Evolutionary conservation across 1,140 invertebrate species (phyloP), one percentile per base, ranked within the genome.

Genomic region (Calosoma granatense): DNA sequence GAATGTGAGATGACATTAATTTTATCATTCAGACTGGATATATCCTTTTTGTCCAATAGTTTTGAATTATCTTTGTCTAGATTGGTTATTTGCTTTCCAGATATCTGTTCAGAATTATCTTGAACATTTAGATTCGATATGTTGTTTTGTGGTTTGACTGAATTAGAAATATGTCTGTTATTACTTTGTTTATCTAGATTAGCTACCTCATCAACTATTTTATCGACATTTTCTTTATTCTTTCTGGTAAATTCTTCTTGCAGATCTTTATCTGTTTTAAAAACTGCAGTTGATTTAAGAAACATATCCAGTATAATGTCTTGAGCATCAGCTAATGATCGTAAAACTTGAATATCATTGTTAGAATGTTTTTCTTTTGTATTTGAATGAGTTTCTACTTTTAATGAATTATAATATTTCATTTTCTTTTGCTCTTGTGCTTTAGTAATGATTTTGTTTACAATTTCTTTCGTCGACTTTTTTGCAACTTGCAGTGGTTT

Each of bases 271-370:
- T 30, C 26, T 30, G 4, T 30, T 11, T 17, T 3, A 54, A 22
- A 58, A 4, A 51, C 15, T 12, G 30, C 56, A 11, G 64, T 63
- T 1, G 67, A 69, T 57, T 64, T 67, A 17, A 69, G 56, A 55
- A 69, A 69, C 61, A 67, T 67, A 57, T 67, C 59, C 66, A 67
- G 60, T 39, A 69, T 65, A 1, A 67, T 36, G 39, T 60, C 51
- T 60, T 69, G 67, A 1, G 65, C 67, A 47, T 63, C 54, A n/a
- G 54, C 26, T 61, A 19, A 64, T 59, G 11, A 57, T 57, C 1
- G 59, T 61, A 2, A 61, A 61, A 53, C 60, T 60, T 6, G 60
- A 61, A 55, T 51, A 61, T 0, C 61, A 12, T 15, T 47, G 54
- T n/a, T 23, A 59, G n/a, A 26, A 17, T 36, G 53, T 47, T 56